Base-by-base conservation (phyloP, 2,888 invertebrate genomes). In the Megalurothrips usitatus region DNA sequence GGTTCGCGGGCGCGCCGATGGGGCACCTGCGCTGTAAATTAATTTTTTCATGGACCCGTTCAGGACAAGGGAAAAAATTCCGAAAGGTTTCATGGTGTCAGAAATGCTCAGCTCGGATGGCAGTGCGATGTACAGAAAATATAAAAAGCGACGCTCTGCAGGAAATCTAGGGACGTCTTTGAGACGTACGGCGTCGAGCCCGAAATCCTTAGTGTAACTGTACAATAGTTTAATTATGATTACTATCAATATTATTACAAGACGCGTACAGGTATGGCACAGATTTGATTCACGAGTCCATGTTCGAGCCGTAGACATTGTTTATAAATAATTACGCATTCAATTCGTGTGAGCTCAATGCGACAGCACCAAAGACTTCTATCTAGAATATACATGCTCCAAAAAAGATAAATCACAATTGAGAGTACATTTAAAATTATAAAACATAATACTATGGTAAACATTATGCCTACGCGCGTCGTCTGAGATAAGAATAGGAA, bases 291-390 rank as follows among this genome's bases (percentile, higher is more conserved):
- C 68, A 75, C 68, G 68, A 75, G 68, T 75, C 23, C 26, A 26
- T 26, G 68, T 26, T 26, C 23, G 26, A 75, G 58, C 58, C 58
- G 58, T 58, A 75, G 68, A 75, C 68, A 75, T 75, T 75, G 68
- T 75, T 8, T 26, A 75, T 75, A 23, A 68, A 68, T 26, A 75
- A 75, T 26, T 26, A 75, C 23, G 26, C 26, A 75, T 75, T 75
- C 11, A 12, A 75, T 23, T 12, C 68, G 12, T 23, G 6, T 10
- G 85, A 81, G 1, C 86, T 82, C 79, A 91, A 86, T 80, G 90
- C 89, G 0, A 86, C 47, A 81, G 90, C 88, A 83, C 91, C 90
- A 34, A 89, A 86, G 87, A 87, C 87, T 84, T 90, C 90, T 52
- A 19, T 14, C 58, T 58, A 58, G 58, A 58, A 43, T 43, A 43